phyloP scores from a whole-genome alignment of 1,140 invertebrate genomes.

The Diuraphis noxia region DNA sequence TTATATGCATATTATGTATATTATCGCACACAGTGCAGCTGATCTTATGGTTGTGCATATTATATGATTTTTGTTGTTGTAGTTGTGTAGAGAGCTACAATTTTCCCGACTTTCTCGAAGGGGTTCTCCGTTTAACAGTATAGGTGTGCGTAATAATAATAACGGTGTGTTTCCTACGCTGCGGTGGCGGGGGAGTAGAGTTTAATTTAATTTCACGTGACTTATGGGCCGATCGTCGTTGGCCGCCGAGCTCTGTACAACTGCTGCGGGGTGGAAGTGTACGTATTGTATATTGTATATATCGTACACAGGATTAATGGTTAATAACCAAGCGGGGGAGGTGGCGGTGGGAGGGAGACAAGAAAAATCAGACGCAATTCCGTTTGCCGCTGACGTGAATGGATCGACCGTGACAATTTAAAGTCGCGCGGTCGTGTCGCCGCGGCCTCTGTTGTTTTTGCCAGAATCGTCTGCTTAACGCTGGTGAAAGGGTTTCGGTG shows the following conservation, averaged over 20 bases:
- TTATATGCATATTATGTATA: not conserved
- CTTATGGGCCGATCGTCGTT: conserved; percentile 40
- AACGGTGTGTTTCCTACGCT: not conserved
- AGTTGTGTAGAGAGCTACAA: not conserved
- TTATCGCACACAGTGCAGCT: not conserved
- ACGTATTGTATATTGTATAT: not conserved
- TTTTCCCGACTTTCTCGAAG: not conserved
- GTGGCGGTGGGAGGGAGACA: not conserved
- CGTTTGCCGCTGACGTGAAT: conserved; percentile 50
- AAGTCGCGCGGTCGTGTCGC: conserved; percentile 32
- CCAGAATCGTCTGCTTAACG: not conserved
- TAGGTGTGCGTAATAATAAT: not conserved
- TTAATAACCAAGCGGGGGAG: not conserved
- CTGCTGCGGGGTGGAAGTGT: not conserved
- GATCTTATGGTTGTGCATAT: not conserved
- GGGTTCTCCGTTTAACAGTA: not conserved
- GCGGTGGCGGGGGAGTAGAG: not conserved
- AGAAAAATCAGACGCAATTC: conserved; percentile 52
- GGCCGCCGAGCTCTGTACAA: not conserved
- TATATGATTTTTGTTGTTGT: not conserved
- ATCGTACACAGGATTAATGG: not conserved
- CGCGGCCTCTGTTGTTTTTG: conserved; percentile 17
- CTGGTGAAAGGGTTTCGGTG: conserved; percentile 16
- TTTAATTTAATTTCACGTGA: conserved; percentile 52
- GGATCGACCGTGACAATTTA: conserved; percentile 51